Evolutionary conservation across 1,140 invertebrate species (phyloP).

Genomic region (Oncopodura yosiiana): DNA sequence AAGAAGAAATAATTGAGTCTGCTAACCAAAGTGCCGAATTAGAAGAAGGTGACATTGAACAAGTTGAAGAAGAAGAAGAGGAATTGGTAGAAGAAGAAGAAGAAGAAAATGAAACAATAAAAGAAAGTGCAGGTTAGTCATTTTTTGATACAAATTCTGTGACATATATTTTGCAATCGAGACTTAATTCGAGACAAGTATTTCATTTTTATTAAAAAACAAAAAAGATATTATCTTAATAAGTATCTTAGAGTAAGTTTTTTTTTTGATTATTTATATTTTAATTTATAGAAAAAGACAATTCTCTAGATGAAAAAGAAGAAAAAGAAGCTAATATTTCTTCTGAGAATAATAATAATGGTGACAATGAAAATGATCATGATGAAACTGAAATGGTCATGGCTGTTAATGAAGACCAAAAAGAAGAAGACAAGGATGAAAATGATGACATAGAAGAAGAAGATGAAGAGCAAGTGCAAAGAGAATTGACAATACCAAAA

Average conservation of each 20-base stretch:
- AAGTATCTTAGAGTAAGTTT: no score
- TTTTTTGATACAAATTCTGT: background rate
- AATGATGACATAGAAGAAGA: conserved; percentile 20
- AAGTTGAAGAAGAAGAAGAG: conserved; percentile 3
- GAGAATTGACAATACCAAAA: background rate
- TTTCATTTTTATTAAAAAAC: no score
- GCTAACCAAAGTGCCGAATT: conserved; percentile 3
- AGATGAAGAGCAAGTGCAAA: background rate
- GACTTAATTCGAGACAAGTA: no score
- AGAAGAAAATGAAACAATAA: background rate
- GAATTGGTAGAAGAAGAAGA: conserved; percentile 14
- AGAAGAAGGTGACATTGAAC: conserved; percentile 2
- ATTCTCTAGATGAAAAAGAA: no score
- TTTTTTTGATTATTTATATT: no score
- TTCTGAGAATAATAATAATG: no score
- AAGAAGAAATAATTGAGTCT: conserved; percentile 7
- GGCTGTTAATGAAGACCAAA: background rate
- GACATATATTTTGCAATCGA: background rate
- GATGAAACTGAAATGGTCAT: background rate
- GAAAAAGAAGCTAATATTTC: no score
- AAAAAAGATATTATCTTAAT: no score
- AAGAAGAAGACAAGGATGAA: conserved; percentile 4
- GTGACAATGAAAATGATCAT: background rate
- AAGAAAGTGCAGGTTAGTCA: background rate
- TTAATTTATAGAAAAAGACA: no score